A percentile compares a stretch with the other conserved stretches of the same genome.
Conservation (phyloP, 2,888 invertebrate species). For the Bhutanitis thaidina region DNA sequence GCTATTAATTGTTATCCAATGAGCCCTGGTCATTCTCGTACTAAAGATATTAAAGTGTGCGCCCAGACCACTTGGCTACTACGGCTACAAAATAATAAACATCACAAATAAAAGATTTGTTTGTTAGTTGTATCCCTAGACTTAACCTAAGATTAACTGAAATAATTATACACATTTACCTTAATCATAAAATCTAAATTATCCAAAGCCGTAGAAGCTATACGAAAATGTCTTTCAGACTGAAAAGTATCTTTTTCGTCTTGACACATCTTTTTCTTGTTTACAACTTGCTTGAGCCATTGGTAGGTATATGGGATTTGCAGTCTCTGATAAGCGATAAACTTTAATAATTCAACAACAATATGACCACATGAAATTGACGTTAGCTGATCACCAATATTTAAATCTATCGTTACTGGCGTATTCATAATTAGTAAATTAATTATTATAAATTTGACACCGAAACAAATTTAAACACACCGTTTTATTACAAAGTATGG, state of each 20-base stretch:
- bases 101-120: too few relatives aligned
- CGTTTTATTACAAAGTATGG: too few relatives aligned
- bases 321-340: slow-evolving; percentile 77
- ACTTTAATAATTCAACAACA: slow-evolving; percentile 78
- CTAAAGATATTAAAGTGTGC: too few relatives aligned
- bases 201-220: slow-evolving; percentile 60
- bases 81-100: too few relatives aligned
- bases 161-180: slow-evolving; percentile 35
- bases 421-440: slow-evolving; percentile 6
- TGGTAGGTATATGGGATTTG: slow-evolving; percentile 76
- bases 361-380: slow-evolving; percentile 78
- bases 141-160: too few relatives aligned
- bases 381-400: slow-evolving; percentile 75
- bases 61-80: too few relatives aligned
- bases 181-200: slow-evolving; percentile 68
- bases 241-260: slow-evolving; percentile 53
- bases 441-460: too few relatives aligned
- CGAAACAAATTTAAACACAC: too few relatives aligned
- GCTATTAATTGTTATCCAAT: too few relatives aligned
- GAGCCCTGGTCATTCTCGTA: too few relatives aligned
- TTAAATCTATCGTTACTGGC: slow-evolving; percentile 51
- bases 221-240: slow-evolving; percentile 63
- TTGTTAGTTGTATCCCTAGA: too few relatives aligned
- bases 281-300: slow-evolving; percentile 69
- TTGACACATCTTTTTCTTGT: slow-evolving; percentile 47